Evolutionary conservation across 2,113 vertebrate genomes (phyloP), one percentile per base, ranked within the genome.

Genomic region (Sinocyclocheilus maitianheensis): DNA sequence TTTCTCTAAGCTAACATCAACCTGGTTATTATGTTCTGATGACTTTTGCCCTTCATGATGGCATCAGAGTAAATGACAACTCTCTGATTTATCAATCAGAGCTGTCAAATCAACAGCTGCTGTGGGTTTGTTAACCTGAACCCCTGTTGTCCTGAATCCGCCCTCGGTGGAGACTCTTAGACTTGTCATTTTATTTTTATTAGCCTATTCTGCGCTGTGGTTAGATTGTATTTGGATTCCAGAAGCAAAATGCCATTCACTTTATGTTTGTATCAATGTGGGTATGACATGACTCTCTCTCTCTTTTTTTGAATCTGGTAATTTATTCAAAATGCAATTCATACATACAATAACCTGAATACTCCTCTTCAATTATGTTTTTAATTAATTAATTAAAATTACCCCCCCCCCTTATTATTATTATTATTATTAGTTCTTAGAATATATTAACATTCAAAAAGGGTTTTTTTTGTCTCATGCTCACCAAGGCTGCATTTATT

Each of bases 21-120:
- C 62, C 30, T 80, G 67, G 75, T 84, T 86, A 89, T 87, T 77
- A 86, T 77, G 69, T 72, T 80, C 88, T 81, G 77, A 76, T 76
- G 67, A 72, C 84, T 84, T 85, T 69, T 78, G 77, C 55, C 81
- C 86, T 81, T 77, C 22, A 37, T 24, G 5, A 71, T 86, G 46
- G 72, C 83, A 84, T 74, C 14, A 22, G 18, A 75, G 76, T 84
- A 89, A 84, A 88, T 81, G 86, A 76, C 51, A 71, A 22, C 60
- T 60, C 58, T 55, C 40, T 81, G 53, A 87, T 88, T 77, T 84
- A 88, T 86, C 81, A 83, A 82, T 84, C 76, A 77, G 20, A 40
- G 43, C 63, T 85, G 83, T 85, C 78, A 85, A 87, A 77, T 80
- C 30, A 77, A 13, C 24, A 74, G n/a, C 40, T 80, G 53, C 16